Percentiles rank a stretch among this genome's conserved stretches.
Conservation (phyloP, 2,888 invertebrate species). For the Lucinisca nassula region DNA sequence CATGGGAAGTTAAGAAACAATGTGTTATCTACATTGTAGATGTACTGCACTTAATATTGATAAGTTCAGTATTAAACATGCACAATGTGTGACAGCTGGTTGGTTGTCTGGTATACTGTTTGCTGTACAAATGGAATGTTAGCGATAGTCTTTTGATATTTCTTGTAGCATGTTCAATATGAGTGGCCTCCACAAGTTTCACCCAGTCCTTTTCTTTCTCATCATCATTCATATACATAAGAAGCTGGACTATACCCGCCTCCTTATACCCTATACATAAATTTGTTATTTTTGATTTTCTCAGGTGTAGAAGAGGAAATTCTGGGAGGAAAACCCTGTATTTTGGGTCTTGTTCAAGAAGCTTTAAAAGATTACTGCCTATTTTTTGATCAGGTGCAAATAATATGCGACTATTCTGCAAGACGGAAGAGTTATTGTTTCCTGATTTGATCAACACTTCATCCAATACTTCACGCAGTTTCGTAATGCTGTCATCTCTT, state of each 20-base stretch:
- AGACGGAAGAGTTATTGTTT: constrained; percentile 20
- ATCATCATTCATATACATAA: constrained; percentile 52
- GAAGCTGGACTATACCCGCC: constrained; percentile 56
- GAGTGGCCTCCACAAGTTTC: constrained; percentile 33
- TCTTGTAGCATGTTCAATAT: constrained; percentile 52
- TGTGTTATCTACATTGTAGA: too few species aligned
- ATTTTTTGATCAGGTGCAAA: constrained; percentile 59
- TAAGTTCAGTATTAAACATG: too few species aligned
- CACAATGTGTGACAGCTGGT: too few species aligned
- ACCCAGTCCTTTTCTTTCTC: constrained; percentile 52
- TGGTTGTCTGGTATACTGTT: too few species aligned
- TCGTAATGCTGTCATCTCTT: constrained; percentile 50
- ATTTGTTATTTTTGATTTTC: constrained; percentile 58
- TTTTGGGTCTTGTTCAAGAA: constrained; percentile 10
- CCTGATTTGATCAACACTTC: constrained; percentile 46
- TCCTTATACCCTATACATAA: constrained; percentile 50
- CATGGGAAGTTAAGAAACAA: too few species aligned
- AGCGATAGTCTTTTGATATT: constrained; percentile 22
- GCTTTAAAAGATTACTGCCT: constrained; percentile 31
- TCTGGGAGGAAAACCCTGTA: constrained; percentile 45
- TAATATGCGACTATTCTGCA: constrained; percentile 21
- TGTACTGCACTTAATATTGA: too few species aligned
- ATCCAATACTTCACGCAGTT: constrained; percentile 53
- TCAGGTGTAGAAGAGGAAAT: constrained; percentile 48
- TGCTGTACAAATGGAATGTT: constrained; percentile 30